Conservation (phyloP, 2,113 vertebrate species). For the Ophthalmolycus amberensis region DNA sequence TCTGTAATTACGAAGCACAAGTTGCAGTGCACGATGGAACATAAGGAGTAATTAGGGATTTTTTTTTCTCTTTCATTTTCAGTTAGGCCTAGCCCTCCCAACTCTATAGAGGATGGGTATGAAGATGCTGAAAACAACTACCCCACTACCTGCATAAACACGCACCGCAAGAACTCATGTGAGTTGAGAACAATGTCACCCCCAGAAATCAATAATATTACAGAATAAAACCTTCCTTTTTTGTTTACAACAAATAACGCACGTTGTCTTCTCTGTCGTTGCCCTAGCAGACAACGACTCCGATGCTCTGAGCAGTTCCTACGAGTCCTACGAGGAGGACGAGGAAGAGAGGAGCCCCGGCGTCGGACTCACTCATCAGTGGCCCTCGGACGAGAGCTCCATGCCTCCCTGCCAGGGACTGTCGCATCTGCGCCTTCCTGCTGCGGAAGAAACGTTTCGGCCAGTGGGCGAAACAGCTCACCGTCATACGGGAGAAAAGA, state of each 20-base stretch:
- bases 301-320: constrained; percentile 96
- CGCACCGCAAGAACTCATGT: constrained; percentile 94
- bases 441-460: constrained; percentile 97
- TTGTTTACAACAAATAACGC: not conserved
- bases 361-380: constrained; percentile 87
- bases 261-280: not conserved
- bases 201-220: not conserved
- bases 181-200: constrained; percentile 59
- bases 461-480: constrained; percentile 98
- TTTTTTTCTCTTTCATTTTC: constrained; percentile 45
- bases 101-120: constrained; percentile 92
- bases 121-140: constrained; percentile 96
- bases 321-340: constrained; percentile 97
- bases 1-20: constrained; percentile 34
- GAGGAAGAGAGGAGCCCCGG: constrained; percentile 91
- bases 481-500: constrained; percentile 91
- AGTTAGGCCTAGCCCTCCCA: constrained; percentile 93
- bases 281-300: constrained; percentile 92
- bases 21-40: constrained; percentile 2
- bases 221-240: accelerated
- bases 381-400: constrained; percentile 95
- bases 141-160: constrained; percentile 88
- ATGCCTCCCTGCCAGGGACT: constrained; percentile 92
- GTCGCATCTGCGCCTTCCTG: constrained; percentile 94
- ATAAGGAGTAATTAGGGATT: constrained; percentile 13